These are phyloP conservation scores for Fistularia commersonii DNA, from an alignment of 2,797 vertebrate species.

Conservation along the genomic window DNA sequence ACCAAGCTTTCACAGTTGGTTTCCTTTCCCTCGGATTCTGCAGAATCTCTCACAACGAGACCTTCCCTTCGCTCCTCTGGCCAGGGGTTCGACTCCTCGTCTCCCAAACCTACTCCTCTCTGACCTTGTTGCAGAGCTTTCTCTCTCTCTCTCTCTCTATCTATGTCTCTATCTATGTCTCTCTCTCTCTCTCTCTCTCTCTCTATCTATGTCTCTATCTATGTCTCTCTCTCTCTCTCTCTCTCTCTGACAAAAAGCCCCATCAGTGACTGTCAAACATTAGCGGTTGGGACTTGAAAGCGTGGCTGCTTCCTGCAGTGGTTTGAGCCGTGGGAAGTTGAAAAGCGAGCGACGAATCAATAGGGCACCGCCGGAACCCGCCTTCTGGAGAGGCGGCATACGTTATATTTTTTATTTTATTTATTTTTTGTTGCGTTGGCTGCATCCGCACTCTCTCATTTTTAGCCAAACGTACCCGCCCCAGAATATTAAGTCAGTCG, in stretches of 20 bases:
- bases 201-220: background rate
- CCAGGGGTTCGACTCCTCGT: background rate
- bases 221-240: conserved; percentile 17
- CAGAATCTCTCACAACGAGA: too few relatives aligned
- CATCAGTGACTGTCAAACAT: conserved; percentile 45
- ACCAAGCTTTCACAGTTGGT: too few relatives aligned
- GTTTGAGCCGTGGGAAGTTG: conserved; percentile 12
- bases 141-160: conserved; percentile 4
- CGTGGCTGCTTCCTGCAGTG: too few relatives aligned
- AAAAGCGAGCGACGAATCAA: conserved; percentile 25
- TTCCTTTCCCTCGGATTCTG: too few relatives aligned
- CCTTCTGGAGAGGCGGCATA: too few relatives aligned
- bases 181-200: conserved; percentile 3
- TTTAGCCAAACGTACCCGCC: conserved; percentile 9
- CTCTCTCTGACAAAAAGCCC: conserved; percentile 35
- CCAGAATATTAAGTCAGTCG: conserved; percentile 46
- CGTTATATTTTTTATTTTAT: too few relatives aligned
- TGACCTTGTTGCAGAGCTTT: background rate
- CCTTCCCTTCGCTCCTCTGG: too few relatives aligned
- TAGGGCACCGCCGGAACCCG: conserved; percentile 12
- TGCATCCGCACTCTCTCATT: background rate
- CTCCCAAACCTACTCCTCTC: background rate
- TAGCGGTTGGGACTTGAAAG: conserved; percentile 37
- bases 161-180: background rate
- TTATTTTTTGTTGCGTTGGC: too few relatives aligned